A percentile compares a stretch with the other conserved stretches of the same genome.
Conservation (phyloP, 2,113 vertebrate genomes). For the Burhinus bistriatus region DNA sequence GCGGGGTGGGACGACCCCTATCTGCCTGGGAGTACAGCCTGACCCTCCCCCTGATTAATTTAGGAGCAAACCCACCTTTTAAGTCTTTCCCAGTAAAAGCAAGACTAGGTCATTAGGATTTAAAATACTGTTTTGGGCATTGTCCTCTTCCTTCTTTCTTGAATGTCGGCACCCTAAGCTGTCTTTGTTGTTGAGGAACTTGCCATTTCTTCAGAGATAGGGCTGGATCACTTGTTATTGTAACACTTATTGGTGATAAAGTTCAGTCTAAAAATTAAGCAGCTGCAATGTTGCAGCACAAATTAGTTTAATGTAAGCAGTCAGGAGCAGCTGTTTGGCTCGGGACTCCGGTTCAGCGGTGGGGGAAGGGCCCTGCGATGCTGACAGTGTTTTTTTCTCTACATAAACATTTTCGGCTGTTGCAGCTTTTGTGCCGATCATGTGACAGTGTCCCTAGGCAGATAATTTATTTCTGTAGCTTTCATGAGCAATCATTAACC, state of each 20-base stretch:
- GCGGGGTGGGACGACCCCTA: neutral
- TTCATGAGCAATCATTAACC: conserved; percentile 88
- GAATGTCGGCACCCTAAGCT: conserved; percentile 26
- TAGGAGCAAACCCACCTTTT: conserved; percentile 31
- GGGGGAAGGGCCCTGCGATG: conserved; percentile 78
- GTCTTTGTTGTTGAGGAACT: conserved; percentile 72
- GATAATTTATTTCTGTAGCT: conserved; percentile 89
- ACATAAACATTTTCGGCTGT: conserved; percentile 88
- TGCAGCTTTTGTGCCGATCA: conserved; percentile 85
- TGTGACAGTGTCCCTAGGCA: conserved; percentile 85
- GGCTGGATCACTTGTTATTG: conserved; percentile 79
- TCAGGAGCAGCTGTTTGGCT: conserved; percentile 87
- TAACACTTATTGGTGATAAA: conserved; percentile 84
- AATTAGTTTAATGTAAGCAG: conserved; percentile 88
- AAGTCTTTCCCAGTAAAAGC: conserved; percentile 46
- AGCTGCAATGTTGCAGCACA: conserved; percentile 86
- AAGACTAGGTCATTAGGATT: neutral
- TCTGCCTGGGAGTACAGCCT: fast-evolving
- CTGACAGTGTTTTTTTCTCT: conserved; percentile 81
- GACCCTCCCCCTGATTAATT: neutral
- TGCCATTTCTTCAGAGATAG: conserved; percentile 72
- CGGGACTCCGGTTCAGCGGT: conserved; percentile 71
- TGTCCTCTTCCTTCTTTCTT: conserved; percentile 38
- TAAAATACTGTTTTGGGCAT: conserved; percentile 8
- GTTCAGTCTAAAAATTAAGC: conserved; percentile 84